Percentiles rank a stretch among this genome's conserved stretches.
These are phyloP conservation scores for Hyphantria cunea DNA, from an alignment of 1,140 invertebrate species.

Conservation along the genomic window DNA sequence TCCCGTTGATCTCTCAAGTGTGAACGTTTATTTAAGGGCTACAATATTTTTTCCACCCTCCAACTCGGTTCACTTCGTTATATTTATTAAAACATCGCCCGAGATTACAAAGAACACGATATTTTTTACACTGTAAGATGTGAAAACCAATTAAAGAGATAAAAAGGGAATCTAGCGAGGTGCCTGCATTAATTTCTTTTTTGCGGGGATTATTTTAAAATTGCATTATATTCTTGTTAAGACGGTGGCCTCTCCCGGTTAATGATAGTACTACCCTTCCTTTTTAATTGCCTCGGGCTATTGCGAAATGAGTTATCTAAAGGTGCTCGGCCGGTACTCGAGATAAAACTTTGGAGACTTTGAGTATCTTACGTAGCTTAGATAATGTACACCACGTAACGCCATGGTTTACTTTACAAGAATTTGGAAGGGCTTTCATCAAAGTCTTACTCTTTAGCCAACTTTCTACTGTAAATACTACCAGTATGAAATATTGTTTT, in stretches of 20 bases:
- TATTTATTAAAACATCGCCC: constrained; percentile 81
- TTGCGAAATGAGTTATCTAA: constrained; percentile 78
- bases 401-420: neutral
- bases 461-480: too few species aligned
- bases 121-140: constrained; percentile 81
- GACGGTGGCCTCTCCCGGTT: constrained; percentile 71
- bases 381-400: constrained; percentile 13
- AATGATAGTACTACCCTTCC: constrained; percentile 80
- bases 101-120: constrained; percentile 81
- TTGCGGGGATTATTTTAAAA: constrained; percentile 82
- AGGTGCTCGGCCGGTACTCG: constrained; percentile 65
- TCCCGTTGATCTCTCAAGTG: constrained; percentile 78
- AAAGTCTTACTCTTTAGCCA: too few species aligned
- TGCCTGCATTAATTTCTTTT: constrained; percentile 81
- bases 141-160: constrained; percentile 82
- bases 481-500: too few species aligned
- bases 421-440: too few species aligned
- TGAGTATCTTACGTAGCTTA: constrained; percentile 8
- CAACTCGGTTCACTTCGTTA: constrained; percentile 72
- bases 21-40: constrained; percentile 78
- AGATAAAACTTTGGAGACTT: constrained; percentile 67
- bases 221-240: constrained; percentile 82
- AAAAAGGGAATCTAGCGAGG: constrained; percentile 79
- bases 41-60: constrained; percentile 72
- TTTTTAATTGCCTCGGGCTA: constrained; percentile 79